A percentile compares a stretch with the other conserved stretches of the same genome.
Conservation (phyloP, 2,888 invertebrate species). For the Andrena bucephala region DNA sequence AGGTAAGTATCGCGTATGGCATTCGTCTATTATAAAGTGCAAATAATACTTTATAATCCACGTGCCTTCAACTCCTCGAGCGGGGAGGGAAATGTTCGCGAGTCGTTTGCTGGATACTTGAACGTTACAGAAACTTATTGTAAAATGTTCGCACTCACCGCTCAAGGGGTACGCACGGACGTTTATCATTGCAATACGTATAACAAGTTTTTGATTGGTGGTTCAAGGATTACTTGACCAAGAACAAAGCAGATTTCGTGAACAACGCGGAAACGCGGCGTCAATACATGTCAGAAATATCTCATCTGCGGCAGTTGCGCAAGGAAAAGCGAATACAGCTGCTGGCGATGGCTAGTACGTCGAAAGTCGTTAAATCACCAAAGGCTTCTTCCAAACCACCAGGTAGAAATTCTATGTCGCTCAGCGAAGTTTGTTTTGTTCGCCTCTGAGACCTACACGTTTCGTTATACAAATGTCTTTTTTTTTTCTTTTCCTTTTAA, state of each 20-base stretch:
- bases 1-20: slow-evolving; percentile 61
- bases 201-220: neutral
- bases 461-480: neutral
- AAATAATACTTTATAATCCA: too few relatives aligned
- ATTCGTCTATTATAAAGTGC: neutral
- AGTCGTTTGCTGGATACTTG: too few relatives aligned
- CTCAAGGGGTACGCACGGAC: too few relatives aligned
- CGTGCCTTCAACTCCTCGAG: too few relatives aligned
- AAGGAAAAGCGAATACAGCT: slow-evolving; percentile 85
- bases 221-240: slow-evolving; percentile 90
- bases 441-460: neutral
- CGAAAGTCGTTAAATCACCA: slow-evolving; percentile 73
- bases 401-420: slow-evolving; percentile 67
- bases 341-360: slow-evolving; percentile 82
- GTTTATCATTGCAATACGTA: neutral
- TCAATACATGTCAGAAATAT: slow-evolving; percentile 85
- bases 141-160: too few relatives aligned
- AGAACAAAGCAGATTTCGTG: slow-evolving; percentile 90
- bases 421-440: neutral
- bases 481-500: neutral
- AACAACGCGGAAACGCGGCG: slow-evolving; percentile 86
- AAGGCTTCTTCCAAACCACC: slow-evolving; percentile 67
- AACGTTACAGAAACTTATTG: too few relatives aligned
- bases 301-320: slow-evolving; percentile 84
- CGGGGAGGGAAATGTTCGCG: neutral